phyloP scores from a whole-genome alignment of 2,797 vertebrate species.

The Orientallactaga sibirica region DNA sequence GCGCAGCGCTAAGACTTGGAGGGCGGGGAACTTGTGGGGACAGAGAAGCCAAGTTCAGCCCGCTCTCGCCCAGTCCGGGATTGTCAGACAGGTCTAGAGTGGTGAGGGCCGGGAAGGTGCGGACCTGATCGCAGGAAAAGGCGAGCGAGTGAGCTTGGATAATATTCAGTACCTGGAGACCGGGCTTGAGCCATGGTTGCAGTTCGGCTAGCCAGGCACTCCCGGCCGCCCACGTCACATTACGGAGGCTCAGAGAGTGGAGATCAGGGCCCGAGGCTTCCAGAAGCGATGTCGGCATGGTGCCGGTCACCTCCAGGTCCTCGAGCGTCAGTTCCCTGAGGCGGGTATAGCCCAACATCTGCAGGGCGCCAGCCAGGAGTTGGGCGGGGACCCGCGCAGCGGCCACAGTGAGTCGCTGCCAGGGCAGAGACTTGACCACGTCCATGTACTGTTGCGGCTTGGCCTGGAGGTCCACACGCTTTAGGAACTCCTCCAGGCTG shows the following conservation, averaged over 20 bases:
- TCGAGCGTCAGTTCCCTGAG: constrained; percentile 85
- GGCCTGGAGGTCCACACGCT: neutral
- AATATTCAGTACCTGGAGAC: constrained; percentile 83
- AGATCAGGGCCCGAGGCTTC: constrained; percentile 55
- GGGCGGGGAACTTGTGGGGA: constrained; percentile 81
- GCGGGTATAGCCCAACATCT: constrained; percentile 81
- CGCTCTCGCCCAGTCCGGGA: constrained; percentile 66
- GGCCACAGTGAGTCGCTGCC: constrained; percentile 82
- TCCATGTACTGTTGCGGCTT: neutral
- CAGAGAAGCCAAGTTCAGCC: constrained; percentile 81
- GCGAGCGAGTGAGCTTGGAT: constrained; percentile 62
- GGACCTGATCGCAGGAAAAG: constrained; percentile 81
- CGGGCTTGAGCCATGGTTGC: constrained; percentile 80
- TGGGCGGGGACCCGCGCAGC: constrained; percentile 80
- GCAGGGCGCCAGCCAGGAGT: constrained; percentile 79
- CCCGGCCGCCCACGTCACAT: constrained; percentile 70
- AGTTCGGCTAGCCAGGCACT: constrained; percentile 71
- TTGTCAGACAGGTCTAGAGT: constrained; percentile 87
- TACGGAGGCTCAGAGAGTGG: constrained; percentile 82
- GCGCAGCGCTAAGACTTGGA: constrained; percentile 82
- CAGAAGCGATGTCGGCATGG: neutral
- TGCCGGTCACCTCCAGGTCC: constrained; percentile 73
- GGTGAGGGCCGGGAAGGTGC: constrained; percentile 70
- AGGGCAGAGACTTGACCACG: constrained; percentile 27
- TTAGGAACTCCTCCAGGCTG: constrained; percentile 75